Evolutionary conservation across 2,888 invertebrate genomes (phyloP).

Genomic region (Criorhina ranunculi): DNA sequence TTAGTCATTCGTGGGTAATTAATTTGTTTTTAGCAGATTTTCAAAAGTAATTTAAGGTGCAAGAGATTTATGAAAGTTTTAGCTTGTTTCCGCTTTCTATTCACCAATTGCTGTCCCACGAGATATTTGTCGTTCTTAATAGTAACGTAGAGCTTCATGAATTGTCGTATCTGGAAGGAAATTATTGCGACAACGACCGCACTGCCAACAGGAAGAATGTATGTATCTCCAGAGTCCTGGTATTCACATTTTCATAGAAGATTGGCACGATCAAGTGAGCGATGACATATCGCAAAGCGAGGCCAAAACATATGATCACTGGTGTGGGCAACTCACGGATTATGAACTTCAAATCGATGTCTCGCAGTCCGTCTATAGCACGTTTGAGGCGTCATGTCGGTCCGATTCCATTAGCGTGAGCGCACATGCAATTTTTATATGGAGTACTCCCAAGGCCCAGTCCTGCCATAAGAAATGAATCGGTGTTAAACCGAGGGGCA

Average conservation of each 20-base stretch:
- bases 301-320: slow-evolving; percentile 93
- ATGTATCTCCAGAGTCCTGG: slow-evolving; percentile 93
- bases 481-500: slow-evolving; percentile 96
- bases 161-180: slow-evolving; percentile 95
- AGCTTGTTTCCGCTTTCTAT: slow-evolving; percentile 87
- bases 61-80: slow-evolving; percentile 3
- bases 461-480: slow-evolving; percentile 96
- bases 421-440: slow-evolving; percentile 98
- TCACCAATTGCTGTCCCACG: slow-evolving; percentile 97
- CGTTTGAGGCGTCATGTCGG: slow-evolving; percentile 95
- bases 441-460: slow-evolving; percentile 98
- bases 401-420: slow-evolving; percentile 99
- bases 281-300: slow-evolving; percentile 96
- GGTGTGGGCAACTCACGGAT: slow-evolving; percentile 95
- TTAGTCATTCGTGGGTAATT: slow-evolving; percentile 30
- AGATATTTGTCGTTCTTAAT: slow-evolving; percentile 99
- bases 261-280: slow-evolving; percentile 92
- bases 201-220: slow-evolving; percentile 92
- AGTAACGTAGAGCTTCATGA: slow-evolving; percentile 97
- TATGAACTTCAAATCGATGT: slow-evolving; percentile 95
- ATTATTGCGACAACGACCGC: slow-evolving; percentile 88
- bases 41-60: slow-evolving; percentile 36
- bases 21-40: slow-evolving; percentile 59
- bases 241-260: slow-evolving; percentile 87
- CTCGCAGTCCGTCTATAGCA: slow-evolving; percentile 96